Percentiles rank a stretch among this genome's conserved stretches.
Evolutionary conservation across 2,888 invertebrate genomes (phyloP).

Genomic region (Zelleria hepariella): DNA sequence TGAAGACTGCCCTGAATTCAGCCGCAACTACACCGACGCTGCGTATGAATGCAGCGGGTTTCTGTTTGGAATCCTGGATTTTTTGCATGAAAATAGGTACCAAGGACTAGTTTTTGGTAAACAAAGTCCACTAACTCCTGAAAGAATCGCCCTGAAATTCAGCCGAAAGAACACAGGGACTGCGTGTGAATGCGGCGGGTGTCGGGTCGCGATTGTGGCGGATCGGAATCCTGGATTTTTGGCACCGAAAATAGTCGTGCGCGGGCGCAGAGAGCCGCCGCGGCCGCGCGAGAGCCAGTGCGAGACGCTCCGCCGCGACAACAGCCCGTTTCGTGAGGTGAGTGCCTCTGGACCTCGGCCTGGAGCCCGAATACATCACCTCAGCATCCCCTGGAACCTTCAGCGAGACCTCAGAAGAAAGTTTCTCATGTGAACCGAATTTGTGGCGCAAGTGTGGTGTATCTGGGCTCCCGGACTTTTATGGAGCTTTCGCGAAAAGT

Average conservation of each 20-base stretch:
- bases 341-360: slow-evolving; percentile 30
- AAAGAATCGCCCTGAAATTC: not conserved
- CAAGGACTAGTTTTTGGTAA: no score
- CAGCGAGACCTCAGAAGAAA: not conserved
- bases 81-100: no score
- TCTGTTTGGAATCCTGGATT: no score
- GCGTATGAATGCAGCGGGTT: no score
- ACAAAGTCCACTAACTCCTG: not conserved
- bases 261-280: slow-evolving; percentile 48
- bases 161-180: not conserved
- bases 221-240: slow-evolving; percentile 66
- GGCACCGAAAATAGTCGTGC: slow-evolving; percentile 70
- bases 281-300: slow-evolving; percentile 63
- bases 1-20: no score
- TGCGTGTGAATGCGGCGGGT: slow-evolving; percentile 46
- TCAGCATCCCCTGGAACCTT: slow-evolving; percentile 6
- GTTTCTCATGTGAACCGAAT: not conserved
- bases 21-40: no score
- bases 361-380: slow-evolving; percentile 48
- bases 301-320: slow-evolving; percentile 72
- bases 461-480: slow-evolving; percentile 13
- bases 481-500: not conserved
- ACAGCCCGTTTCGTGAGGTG: slow-evolving; percentile 68
- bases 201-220: slow-evolving; percentile 40
- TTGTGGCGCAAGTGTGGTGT: slow-evolving; percentile 30